Percentiles rank a stretch among this genome's conserved stretches.
phyloP scores from a whole-genome alignment of 92 coral and sea anemone species.

The Siderastrea radians region DNA sequence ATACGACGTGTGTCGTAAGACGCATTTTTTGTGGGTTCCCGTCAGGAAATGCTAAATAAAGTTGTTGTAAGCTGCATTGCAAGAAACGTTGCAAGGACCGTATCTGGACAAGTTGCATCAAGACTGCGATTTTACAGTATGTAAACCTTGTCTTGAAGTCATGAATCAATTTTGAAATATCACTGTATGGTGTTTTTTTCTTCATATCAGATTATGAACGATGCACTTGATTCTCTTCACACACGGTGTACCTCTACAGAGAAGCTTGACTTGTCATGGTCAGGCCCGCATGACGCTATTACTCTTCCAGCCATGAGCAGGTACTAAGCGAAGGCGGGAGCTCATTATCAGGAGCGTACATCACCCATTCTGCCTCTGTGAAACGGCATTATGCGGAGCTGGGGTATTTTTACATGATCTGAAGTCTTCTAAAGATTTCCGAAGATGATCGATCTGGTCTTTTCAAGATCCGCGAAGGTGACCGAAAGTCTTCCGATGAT shows the following conservation, averaged over 20 bases:
- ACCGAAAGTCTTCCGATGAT: no score
- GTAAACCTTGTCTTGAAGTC: no score
- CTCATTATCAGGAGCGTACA: not conserved
- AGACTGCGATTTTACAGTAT: not conserved
- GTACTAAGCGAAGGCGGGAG: conserved; percentile 8
- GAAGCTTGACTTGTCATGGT: conserved; percentile 90
- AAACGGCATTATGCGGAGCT: not conserved
- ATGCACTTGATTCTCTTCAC: conserved; percentile 71
- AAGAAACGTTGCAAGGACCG: not conserved
- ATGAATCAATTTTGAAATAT: not conserved
- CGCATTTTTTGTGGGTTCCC: no score
- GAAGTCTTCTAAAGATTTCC: no score
- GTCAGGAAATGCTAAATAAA: no score
- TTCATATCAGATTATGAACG: conserved; percentile 74
- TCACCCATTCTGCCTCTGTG: no score
- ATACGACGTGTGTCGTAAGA: no score
- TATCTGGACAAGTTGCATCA: not conserved
- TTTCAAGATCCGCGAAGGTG: no score
- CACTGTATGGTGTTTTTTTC: not conserved
- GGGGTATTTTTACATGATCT: not conserved
- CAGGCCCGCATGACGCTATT: conserved; percentile 84
- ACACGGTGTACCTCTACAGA: conserved; percentile 82
- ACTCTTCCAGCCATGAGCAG: conserved; percentile 63
- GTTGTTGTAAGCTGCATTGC: not conserved
- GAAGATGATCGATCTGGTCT: no score